These are phyloP conservation scores for Brachionus asplanchnoidis DNA, from an alignment of 1,140 invertebrate species.

Conservation along the genomic window DNA sequence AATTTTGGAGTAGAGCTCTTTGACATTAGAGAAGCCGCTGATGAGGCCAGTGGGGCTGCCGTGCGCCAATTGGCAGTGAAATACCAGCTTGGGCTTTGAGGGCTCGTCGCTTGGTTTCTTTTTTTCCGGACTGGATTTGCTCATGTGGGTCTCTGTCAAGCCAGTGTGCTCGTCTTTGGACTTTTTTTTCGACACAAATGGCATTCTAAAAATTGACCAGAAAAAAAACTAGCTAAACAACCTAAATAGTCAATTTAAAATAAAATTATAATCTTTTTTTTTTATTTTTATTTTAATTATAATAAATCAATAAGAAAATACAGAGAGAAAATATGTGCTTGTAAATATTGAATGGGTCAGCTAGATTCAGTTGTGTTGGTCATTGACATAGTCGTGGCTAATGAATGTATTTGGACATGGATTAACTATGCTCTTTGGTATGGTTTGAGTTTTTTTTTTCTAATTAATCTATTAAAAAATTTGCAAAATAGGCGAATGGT, in stretches of 20 bases:
- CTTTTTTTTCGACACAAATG: conserved; percentile 17
- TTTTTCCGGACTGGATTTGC: neutral
- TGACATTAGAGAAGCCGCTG: conserved; percentile 86
- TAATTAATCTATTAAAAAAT: conserved; percentile 7
- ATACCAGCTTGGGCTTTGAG: conserved; percentile 34
- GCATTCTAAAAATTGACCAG: neutral
- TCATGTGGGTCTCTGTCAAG: neutral
- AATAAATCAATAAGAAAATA: conserved; percentile 18
- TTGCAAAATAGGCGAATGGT: neutral
- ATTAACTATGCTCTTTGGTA: conserved; percentile 21
- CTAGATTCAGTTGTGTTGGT: neutral
- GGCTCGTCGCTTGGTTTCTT: neutral
- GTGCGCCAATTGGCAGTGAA: conserved; percentile 81
- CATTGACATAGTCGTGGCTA: neutral
- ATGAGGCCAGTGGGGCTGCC: conserved; percentile 89
- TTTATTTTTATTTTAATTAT: neutral
- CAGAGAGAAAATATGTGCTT: neutral
- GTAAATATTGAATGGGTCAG: conserved; percentile 2
- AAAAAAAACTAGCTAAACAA: neutral
- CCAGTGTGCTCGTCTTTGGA: conserved; percentile 8
- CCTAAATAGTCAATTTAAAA: neutral
- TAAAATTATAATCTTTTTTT: neutral
- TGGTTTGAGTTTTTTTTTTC: neutral
- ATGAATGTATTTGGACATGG: conserved; percentile 8
- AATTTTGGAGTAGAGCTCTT: conserved; percentile 89